phyloP scores from a whole-genome alignment of 2,888 invertebrate genomes.

The Drosophila meridionalis region DNA sequence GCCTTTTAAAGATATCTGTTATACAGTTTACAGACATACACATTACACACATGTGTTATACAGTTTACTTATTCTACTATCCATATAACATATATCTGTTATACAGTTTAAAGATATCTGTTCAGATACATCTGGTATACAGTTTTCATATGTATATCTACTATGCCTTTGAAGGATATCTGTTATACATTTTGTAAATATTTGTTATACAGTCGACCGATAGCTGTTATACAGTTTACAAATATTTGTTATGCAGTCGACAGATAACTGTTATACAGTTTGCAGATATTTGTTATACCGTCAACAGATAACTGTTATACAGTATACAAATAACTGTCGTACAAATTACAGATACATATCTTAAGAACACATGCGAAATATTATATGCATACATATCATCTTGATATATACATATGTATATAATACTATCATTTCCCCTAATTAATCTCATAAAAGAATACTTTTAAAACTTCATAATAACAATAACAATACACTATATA shows the following conservation, averaged over 20 bases:
- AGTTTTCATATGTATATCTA: no score
- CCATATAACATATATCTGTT: neutral
- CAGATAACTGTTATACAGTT: neutral
- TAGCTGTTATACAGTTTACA: neutral
- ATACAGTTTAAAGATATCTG: neutral
- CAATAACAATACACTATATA: neutral
- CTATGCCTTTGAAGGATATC: no score
- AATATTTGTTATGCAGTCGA: neutral
- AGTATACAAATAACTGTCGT: neutral
- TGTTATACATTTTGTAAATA: neutral
- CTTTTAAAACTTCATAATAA: neutral
- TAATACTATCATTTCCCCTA: no score
- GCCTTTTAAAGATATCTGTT: no score
- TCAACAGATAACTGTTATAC: neutral
- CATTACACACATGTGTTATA: no score
- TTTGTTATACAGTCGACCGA: neutral
- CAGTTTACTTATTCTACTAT: no score
- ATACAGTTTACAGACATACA: no score
- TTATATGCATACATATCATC: no score
- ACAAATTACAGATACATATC: neutral
- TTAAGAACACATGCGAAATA: no score
- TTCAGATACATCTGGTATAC: no score
- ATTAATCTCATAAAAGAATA: neutral
- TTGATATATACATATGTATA: no score
- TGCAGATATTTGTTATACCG: neutral